These are phyloP conservation scores for Choristoneura fumiferana DNA, from an alignment of 1,140 invertebrate genomes.

Conservation along the genomic window DNA sequence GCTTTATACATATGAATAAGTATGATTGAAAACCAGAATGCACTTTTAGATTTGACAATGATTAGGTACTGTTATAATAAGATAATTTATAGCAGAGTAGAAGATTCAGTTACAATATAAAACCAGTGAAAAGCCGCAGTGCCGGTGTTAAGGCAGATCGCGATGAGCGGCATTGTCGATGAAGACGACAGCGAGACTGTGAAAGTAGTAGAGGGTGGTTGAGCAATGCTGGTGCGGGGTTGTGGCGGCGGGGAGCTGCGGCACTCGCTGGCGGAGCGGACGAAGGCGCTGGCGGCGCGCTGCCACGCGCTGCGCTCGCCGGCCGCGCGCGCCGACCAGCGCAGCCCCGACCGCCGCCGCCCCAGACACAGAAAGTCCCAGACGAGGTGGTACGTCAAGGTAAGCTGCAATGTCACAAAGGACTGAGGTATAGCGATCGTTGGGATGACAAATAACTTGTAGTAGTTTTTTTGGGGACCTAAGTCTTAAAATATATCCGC, in stretches of 20 bases:
- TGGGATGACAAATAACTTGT: no score
- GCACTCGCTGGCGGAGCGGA: conserved; percentile 69
- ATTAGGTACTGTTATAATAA: no score
- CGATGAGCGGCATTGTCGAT: conserved; percentile 28
- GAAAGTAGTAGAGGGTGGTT: conserved; percentile 35
- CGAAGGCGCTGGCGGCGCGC: conserved; percentile 66
- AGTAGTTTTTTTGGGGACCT: no score
- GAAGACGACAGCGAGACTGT: conserved; percentile 29
- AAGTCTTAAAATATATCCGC: no score
- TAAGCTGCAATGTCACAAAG: conserved; percentile 44
- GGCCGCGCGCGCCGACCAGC: conserved; percentile 52
- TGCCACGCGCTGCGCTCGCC: conserved; percentile 66
- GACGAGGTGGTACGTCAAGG: conserved; percentile 72
- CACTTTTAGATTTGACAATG: no score
- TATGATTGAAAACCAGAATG: neutral
- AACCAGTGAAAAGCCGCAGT: neutral
- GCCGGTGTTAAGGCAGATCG: neutral
- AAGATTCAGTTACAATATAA: no score
- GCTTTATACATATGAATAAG: no score
- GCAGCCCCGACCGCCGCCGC: conserved; percentile 54
- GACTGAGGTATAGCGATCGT: no score
- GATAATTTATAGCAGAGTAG: no score
- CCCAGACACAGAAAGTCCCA: conserved; percentile 64
- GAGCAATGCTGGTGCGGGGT: conserved; percentile 65
- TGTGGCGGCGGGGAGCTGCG: conserved; percentile 64